Evolutionary conservation across 2,888 invertebrate genomes (phyloP).

Genomic region (Tiliacea aurago): DNA sequence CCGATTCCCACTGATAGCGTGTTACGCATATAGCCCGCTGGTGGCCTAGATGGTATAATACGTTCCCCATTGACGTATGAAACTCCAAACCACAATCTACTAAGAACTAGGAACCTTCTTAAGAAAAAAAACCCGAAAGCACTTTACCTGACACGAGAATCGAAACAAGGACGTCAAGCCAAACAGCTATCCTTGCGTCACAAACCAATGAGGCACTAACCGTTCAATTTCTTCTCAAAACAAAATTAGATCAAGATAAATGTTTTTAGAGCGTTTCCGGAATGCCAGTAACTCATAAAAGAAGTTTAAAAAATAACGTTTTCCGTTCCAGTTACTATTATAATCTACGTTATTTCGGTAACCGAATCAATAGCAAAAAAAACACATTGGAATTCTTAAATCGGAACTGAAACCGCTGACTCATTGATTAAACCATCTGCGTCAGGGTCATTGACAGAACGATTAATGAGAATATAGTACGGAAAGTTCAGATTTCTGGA

Average conservation of each 20-base stretch:
- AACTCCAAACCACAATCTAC: conserved; percentile 10
- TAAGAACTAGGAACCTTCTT: not conserved
- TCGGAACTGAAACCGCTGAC: conserved; percentile 45
- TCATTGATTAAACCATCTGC: conserved; percentile 45
- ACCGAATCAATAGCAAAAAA: conserved; percentile 42
- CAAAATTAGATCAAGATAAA: conserved; percentile 11
- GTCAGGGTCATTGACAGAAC: conserved; percentile 51
- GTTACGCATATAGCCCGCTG: too few relatives aligned
- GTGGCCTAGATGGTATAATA: not conserved
- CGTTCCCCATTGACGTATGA: not conserved
- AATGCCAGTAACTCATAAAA: conserved; percentile 29
- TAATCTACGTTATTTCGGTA: conserved; percentile 43
- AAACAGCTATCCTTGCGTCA: conserved; percentile 6
- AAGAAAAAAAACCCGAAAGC: conserved; percentile 19
- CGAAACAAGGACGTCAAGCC: not conserved
- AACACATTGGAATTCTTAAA: conserved; percentile 48
- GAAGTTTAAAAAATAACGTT: conserved; percentile 30
- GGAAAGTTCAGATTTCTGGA: conserved; percentile 13
- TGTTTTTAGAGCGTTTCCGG: conserved; percentile 27
- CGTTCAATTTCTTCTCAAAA: not conserved
- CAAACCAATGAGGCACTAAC: conserved; percentile 1
- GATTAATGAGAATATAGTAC: conserved; percentile 19
- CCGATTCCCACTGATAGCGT: too few relatives aligned
- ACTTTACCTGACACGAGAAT: not conserved
- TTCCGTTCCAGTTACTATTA: conserved; percentile 26